Percentiles rank a stretch among this genome's conserved stretches.
Evolutionary conservation across 2,888 invertebrate species (phyloP).

Genomic region (Phengaris alcon): DNA sequence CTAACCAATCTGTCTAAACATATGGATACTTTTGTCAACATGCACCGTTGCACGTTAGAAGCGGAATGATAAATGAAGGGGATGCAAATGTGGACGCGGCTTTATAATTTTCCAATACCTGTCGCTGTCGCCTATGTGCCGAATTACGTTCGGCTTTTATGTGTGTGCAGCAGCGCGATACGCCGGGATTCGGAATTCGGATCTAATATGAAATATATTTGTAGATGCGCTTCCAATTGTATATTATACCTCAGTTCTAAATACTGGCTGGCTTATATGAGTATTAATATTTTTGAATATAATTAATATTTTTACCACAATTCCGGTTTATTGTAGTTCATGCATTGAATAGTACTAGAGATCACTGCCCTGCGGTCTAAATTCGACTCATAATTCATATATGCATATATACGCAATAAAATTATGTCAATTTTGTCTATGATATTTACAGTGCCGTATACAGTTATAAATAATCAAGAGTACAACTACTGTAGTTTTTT

Average conservation of each 20-base stretch:
- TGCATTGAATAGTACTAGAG: no score
- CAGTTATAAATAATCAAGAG: no score
- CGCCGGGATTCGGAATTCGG: slow-evolving; percentile 11
- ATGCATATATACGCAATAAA: no score
- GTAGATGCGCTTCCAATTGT: background rate
- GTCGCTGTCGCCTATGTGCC: slow-evolving; percentile 26
- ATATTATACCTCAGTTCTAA: background rate
- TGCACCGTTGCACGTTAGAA: background rate
- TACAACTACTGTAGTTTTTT: no score
- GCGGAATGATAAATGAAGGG: slow-evolving; percentile 1
- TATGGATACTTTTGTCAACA: slow-evolving; percentile 12
- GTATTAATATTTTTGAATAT: no score
- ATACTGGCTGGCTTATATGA: background rate
- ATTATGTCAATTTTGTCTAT: no score
- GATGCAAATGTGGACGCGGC: slow-evolving; percentile 19
- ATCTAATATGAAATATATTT: slow-evolving; percentile 18
- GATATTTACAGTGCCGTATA: no score
- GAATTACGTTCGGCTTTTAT: slow-evolving; percentile 22
- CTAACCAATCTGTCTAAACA: background rate
- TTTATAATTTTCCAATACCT: slow-evolving; percentile 27
- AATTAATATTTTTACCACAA: no score
- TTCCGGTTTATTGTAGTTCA: no score
- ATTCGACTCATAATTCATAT: no score
- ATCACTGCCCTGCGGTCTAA: no score
- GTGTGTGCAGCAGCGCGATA: slow-evolving; percentile 17